phyloP scores from a whole-genome alignment of 1,140 invertebrate genomes.

The Lepidostoma basale region DNA sequence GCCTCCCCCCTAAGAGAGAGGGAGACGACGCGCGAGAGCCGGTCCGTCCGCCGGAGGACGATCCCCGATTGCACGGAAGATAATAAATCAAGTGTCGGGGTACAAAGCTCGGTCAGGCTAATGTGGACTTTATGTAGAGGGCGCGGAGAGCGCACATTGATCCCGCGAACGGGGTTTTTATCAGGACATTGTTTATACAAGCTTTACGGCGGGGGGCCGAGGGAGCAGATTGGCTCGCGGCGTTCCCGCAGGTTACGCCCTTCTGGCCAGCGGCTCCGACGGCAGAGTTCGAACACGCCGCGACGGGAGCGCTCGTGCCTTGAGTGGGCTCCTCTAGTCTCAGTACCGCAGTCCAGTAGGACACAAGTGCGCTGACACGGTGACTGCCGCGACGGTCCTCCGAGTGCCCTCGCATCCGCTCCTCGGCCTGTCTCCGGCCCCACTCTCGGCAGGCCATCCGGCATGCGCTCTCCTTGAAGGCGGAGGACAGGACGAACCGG shows the following conservation, averaged over 20 bases:
- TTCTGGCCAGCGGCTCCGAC: background rate
- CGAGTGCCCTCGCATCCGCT: too few relatives aligned
- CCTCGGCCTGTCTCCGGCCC: too few relatives aligned
- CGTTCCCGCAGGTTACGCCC: background rate
- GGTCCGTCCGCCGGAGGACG: slow-evolving; percentile 4
- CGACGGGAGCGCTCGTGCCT: slow-evolving; percentile 7
- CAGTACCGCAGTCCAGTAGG: background rate
- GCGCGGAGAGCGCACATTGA: background rate
- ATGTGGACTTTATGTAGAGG: background rate
- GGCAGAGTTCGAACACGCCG: background rate
- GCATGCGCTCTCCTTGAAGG: too few relatives aligned
- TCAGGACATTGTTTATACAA: too few relatives aligned
- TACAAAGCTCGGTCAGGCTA: background rate
- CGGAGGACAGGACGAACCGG: background rate
- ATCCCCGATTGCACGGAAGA: slow-evolving; percentile 39
- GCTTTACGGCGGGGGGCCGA: background rate
- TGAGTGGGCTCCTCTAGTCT: too few relatives aligned
- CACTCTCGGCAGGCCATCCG: too few relatives aligned
- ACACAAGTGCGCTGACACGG: background rate
- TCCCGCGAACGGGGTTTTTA: too few relatives aligned
- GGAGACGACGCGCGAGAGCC: background rate
- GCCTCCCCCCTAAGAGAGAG: slow-evolving; percentile 4
- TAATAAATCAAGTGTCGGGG: slow-evolving; percentile 37
- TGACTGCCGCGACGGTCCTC: background rate
- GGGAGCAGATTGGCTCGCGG: background rate